Evolutionary conservation across 2,888 invertebrate genomes (phyloP).

Genomic region (Encarsia formosa): DNA sequence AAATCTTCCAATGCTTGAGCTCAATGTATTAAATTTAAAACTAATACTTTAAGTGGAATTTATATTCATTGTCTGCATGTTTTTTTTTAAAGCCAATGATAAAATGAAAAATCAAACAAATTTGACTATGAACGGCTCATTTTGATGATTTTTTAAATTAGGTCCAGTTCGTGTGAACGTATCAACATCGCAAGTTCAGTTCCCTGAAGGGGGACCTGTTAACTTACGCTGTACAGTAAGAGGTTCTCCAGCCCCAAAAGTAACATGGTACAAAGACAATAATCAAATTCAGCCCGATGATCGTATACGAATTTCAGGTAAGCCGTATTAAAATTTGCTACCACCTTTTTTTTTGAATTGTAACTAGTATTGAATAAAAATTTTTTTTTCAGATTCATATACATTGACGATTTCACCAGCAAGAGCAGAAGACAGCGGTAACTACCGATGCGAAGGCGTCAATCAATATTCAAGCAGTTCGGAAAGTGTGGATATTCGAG

Average conservation of each 20-base stretch:
- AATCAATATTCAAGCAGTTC: slow-evolving; percentile 68
- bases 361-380: slow-evolving; percentile 12
- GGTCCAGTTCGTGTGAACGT: slow-evolving; percentile 68
- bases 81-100: too few relatives aligned
- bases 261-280: slow-evolving; percentile 80
- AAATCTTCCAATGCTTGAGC: too few relatives aligned
- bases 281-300: slow-evolving; percentile 55
- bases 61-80: too few relatives aligned
- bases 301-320: slow-evolving; percentile 66
- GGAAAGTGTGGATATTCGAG: slow-evolving; percentile 63
- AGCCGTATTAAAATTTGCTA: slow-evolving; percentile 11
- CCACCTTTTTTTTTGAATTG: not conserved
- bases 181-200: slow-evolving; percentile 55
- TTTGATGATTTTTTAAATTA: too few relatives aligned
- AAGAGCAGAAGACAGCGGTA: slow-evolving; percentile 68
- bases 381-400: slow-evolving; percentile 57
- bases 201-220: slow-evolving; percentile 66
- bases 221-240: slow-evolving; percentile 70
- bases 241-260: slow-evolving; percentile 72
- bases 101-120: too few relatives aligned
- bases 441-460: slow-evolving; percentile 77
- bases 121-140: too few relatives aligned
- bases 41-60: too few relatives aligned
- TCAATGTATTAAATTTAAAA: too few relatives aligned
- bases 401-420: slow-evolving; percentile 67